Evolutionary conservation across 1,140 invertebrate genomes (phyloP), one percentile per base, ranked within the genome.

Genomic region (Lepidurus apus): DNA sequence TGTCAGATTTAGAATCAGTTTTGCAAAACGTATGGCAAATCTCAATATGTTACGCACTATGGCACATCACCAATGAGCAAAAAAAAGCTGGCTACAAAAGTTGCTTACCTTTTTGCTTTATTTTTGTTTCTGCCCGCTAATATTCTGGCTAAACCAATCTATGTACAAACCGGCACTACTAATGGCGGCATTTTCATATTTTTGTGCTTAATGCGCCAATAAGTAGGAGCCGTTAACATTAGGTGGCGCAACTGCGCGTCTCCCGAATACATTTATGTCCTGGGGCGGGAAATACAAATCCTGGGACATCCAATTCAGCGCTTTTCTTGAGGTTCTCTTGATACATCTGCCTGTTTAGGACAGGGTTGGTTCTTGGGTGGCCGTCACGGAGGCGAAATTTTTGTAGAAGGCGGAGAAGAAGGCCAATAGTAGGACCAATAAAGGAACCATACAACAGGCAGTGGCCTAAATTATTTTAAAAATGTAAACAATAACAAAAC

Each of bases 341-440:
- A 65, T 13, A 13, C 53, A 65, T 65, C 21, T 13, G 53, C 53
- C 53, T 65, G 17, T 65, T 65, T 21, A 65, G 53, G 53, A 65
- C 17, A 65, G 53, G 21, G 53, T 65, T 44, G 79, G 79, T 73
- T 80, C 81, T 74, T 82, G 81, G 13, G 85, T 84, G 42, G 83
- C 84, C 45, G 85, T 86, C 47, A 87, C 78, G 26, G 82, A 80
- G 42, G 84, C 83, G 74, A 86, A 81, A 10, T 81, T 83, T 24
- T 85, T 85, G 81, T 86, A 85, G 43, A 87, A 81, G 74, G 84
- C 86, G 81, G 86, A 81, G 34, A 86, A 78, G 47, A 86, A 81
- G 47, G 84, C 85, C 79, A 86, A 83, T 76, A 85, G 81, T 76
- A 87, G 81, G 81, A 87, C 83, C 78, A 87, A 79, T 65, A 87